These are phyloP conservation scores for Pristionchus japonicus DNA, from an alignment of 2,888 invertebrate species.

Conservation along the genomic window DNA sequence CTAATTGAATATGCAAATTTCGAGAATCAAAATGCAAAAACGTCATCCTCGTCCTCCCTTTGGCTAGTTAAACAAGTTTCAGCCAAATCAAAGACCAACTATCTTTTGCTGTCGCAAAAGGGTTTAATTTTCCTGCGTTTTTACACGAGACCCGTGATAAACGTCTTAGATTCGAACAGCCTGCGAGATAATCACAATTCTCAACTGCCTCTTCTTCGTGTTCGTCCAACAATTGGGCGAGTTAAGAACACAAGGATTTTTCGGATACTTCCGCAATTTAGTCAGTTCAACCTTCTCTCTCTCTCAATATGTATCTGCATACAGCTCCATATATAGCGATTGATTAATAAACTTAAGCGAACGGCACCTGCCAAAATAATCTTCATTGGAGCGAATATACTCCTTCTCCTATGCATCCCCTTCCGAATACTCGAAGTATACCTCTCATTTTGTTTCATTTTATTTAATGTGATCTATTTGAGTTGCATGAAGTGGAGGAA, in stretches of 20 bases:
- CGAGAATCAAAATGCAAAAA: too few species aligned
- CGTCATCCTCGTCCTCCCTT: too few species aligned
- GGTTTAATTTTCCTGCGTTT: too few species aligned
- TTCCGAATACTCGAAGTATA: conserved; percentile 57
- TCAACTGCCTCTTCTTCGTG: conserved; percentile 89
- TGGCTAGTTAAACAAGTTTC: too few species aligned
- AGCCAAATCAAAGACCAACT: too few species aligned
- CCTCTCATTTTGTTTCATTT: too few species aligned
- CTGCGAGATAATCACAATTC: conserved; percentile 88
- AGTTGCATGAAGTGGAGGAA: conserved; percentile 84
- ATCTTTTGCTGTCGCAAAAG: too few species aligned
- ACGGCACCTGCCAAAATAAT: conserved; percentile 95
- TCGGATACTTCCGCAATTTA: conserved; percentile 91
- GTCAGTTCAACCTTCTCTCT: too few species aligned
- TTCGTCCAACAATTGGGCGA: conserved; percentile 93
- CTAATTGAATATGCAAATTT: too few species aligned
- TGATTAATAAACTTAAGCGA: conserved; percentile 80
- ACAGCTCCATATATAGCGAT: too few species aligned
- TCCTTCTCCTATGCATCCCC: conserved; percentile 79
- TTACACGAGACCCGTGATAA: too few species aligned
- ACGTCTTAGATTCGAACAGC: conserved; percentile 81
- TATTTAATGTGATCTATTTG: neutral
- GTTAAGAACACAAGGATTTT: conserved; percentile 91
- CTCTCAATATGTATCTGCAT: too few species aligned
- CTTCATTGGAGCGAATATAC: conserved; percentile 90